Evolutionary conservation across 2,888 invertebrate species (phyloP), one percentile per base, ranked within the genome.

Genomic region (Meloe dianella): DNA sequence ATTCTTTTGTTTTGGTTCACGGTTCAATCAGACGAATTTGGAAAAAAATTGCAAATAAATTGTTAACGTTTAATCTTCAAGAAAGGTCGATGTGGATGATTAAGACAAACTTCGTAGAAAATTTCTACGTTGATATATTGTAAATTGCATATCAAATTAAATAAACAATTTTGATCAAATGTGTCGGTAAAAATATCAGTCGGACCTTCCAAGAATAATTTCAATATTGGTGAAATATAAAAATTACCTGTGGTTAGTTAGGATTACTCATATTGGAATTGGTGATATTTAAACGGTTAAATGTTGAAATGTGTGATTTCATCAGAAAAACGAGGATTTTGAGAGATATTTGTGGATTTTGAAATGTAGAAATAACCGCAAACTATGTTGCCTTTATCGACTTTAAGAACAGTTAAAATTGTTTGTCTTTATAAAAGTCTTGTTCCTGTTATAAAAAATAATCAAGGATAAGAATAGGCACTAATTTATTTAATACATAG

Each of bases 41-140:
- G 24, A 6, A 12, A 41, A 41, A 27, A 66, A 60, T 57, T 60
- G 57, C 63, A 66, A 66, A 63, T 57, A 63, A 62, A 66, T 47
- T 60, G 30, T 24, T 20, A 10, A 30, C 60, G 29, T n/a, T 57
- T 51, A 67, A 63, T 66, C 60, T 54, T 60, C 41, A 54, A 61
- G 32, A 66, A 20, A 20, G 47, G n/a, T 41, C 0, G n/a, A 41
- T n/a, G 38, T 20, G 20, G 20, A 2, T 12, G 9, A 47, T 20
- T 47, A 20, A 47, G 20, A 20, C 1, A 1, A 9, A 41, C 17
- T 47, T 47, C 47, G 47, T 47, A 47, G 47, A 47, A 47, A 20
- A 10, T 20, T 20, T 20, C 1, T 47, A 35, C 35, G 14, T 47
- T 20, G 9, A 47, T 47, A 3, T 20, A 20, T 47, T 9, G 47